These are phyloP conservation scores for Luffia ferchaultella DNA, from an alignment of 2,888 invertebrate genomes.

Conservation along the genomic window DNA sequence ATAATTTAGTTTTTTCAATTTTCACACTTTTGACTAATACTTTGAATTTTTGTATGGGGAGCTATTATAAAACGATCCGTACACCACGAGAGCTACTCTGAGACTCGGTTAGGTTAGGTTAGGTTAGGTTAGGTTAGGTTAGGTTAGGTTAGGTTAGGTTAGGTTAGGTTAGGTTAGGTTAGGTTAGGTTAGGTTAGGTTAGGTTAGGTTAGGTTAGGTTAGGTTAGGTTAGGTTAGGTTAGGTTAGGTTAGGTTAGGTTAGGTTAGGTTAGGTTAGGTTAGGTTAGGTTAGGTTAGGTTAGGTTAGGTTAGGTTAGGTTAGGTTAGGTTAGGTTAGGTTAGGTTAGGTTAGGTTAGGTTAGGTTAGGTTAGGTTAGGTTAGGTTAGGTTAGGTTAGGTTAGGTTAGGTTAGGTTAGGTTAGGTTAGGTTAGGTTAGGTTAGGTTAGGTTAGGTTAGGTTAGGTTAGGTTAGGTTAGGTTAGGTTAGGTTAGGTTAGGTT, in stretches of 20 bases:
- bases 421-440: constrained; percentile 11
- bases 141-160: constrained; percentile 15
- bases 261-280: constrained; percentile 12
- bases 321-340: constrained; percentile 21
- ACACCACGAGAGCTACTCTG: too few species aligned
- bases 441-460: constrained; percentile 16
- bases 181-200: constrained; percentile 14
- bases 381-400: constrained; percentile 7
- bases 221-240: constrained; percentile 11
- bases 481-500: constrained; percentile 8
- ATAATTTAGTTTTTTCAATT: too few species aligned
- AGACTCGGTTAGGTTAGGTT: constrained; percentile 17
- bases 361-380: constrained; percentile 21
- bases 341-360: constrained; percentile 23
- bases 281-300: constrained; percentile 11
- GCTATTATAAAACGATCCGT: too few species aligned
- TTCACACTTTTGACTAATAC: too few species aligned
- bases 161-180: constrained; percentile 15
- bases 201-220: constrained; percentile 11
- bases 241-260: constrained; percentile 14
- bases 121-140: constrained; percentile 19
- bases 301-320: constrained; percentile 20
- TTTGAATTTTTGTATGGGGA: too few species aligned
- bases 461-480: constrained; percentile 18
- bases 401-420: constrained; percentile 5